Percentiles rank a stretch among this genome's conserved stretches.
Conservation (phyloP, 2,797 vertebrate species). For the Hydrophis major region DNA sequence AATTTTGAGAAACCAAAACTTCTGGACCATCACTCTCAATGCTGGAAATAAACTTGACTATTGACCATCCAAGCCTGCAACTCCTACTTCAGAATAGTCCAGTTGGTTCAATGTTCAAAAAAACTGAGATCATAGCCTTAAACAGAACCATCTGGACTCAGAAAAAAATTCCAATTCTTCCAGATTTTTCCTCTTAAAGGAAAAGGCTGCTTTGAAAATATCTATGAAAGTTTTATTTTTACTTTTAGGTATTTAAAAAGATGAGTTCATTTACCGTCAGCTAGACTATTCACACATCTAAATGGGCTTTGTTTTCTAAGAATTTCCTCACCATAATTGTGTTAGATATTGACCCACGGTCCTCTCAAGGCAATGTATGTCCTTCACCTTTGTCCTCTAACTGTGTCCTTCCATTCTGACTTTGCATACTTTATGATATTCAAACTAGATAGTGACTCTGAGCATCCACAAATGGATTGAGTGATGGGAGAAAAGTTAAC, state of each 20-base stretch:
- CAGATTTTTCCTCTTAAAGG: neutral
- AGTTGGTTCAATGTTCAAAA: neutral
- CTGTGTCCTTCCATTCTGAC: neutral
- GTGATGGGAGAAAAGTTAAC: neutral
- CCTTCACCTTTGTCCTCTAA: neutral
- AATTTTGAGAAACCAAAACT: neutral
- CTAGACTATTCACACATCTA: neutral
- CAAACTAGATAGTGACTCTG: neutral
- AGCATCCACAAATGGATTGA: neutral
- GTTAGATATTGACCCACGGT: neutral
- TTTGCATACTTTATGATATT: neutral
- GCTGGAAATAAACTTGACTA: neutral
- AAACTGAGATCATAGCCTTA: neutral
- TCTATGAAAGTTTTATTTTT: neutral
- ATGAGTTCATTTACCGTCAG: neutral
- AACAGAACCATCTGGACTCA: too few relatives aligned
- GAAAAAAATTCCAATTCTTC: neutral
- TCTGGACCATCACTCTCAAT: neutral
- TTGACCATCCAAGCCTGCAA: neutral
- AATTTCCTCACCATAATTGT: neutral
- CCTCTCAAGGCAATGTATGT: neutral
- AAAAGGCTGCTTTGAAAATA: neutral
- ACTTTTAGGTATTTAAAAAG: neutral
- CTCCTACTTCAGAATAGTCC: neutral
- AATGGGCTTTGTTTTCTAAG: neutral